Base-by-base conservation (phyloP, 2,797 vertebrate genomes). In the Lophius americanus region DNA sequence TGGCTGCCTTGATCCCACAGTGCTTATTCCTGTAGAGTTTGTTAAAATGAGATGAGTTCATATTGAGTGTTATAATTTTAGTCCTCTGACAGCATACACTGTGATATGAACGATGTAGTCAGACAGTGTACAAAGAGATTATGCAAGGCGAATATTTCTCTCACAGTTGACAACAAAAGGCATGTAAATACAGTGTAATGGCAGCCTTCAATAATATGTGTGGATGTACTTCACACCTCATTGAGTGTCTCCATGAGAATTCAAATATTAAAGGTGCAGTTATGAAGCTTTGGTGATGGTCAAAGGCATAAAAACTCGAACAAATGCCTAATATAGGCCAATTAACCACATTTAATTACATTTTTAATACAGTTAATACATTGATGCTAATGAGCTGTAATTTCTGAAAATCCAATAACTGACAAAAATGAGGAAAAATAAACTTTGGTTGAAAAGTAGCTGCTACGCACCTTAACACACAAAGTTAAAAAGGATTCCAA, bases 211-310 rank as follows among this genome's bases (percentile, higher is more conserved):
- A 43, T 49, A 7, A 51, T 39, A n/a, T 49, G 36, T 53, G 53
- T 60, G 46, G 49, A 4, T 6, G 37, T 2, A 12, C 75, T 44
- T 51, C 36, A 13, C 39, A 33, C 70, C 41, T 51, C 50, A 51
- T 10, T 2, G 37, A 62, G 41, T 44, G 68, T 89, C 75, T 82
- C 79, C 82, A 81, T 23, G 23, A 23, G 1, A 23, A 23, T 23
- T 23, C 1, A 23, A 23, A 23, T 23, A 23, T 23, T 23, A 23
- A 23, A 23, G 23, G 23, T 23, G 23, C 23, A 23, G 23, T 23
- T 23, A 23, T 23, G 23, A 23, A 23, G 23, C 23, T 23, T 2
- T 23, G 23, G 2, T 23, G 23, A 23, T 23, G 23, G 23, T 23
- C 23, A 23, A 23, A 23, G 1, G 23, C 23, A 23, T 23, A 23